A percentile compares a stretch with the other conserved stretches of the same genome.
These are phyloP conservation scores for Leucophenga varia DNA, from an alignment of 1,140 invertebrate species.

Conservation along the genomic window DNA sequence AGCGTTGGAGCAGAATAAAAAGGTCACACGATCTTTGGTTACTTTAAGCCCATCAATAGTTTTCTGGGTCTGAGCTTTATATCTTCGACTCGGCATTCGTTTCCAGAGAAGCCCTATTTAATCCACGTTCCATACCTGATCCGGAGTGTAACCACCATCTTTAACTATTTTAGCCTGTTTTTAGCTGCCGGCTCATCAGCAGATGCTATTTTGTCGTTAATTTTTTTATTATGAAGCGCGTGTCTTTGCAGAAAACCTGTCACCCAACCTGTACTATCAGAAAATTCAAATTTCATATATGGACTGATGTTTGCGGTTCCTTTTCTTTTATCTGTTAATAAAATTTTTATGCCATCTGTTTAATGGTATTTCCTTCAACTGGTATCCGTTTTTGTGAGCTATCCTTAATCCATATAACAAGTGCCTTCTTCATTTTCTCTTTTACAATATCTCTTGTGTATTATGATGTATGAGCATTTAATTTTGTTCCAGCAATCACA, in stretches of 20 bases:
- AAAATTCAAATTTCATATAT: neutral
- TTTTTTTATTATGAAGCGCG: constrained; percentile 5
- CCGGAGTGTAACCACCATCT: no score
- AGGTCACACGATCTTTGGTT: no score
- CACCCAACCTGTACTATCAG: constrained; percentile 3
- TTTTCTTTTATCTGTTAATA: neutral
- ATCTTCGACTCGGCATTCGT: no score
- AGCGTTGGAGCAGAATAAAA: no score
- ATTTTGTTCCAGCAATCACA: constrained; percentile 1
- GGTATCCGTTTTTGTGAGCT: constrained; percentile 1
- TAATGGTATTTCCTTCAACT: no score
- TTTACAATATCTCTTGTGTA: no score
- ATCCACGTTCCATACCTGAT: no score
- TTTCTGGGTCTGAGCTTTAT: no score
- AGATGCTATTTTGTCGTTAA: constrained; percentile 1
- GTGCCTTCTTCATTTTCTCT: constrained; percentile 3
- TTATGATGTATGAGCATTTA: no score
- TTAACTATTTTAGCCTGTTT: neutral
- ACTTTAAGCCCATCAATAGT: no score
- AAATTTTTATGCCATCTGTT: constrained; percentile 1
- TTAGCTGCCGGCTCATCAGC: neutral
- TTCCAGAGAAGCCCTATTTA: no score
- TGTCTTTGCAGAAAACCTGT: constrained; percentile 1
- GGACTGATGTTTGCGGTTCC: no score
- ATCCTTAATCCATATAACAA: constrained; percentile 1